These are phyloP conservation scores for Callopanchax toddi DNA, from an alignment of 2,113 vertebrate species.

Conservation along the genomic window DNA sequence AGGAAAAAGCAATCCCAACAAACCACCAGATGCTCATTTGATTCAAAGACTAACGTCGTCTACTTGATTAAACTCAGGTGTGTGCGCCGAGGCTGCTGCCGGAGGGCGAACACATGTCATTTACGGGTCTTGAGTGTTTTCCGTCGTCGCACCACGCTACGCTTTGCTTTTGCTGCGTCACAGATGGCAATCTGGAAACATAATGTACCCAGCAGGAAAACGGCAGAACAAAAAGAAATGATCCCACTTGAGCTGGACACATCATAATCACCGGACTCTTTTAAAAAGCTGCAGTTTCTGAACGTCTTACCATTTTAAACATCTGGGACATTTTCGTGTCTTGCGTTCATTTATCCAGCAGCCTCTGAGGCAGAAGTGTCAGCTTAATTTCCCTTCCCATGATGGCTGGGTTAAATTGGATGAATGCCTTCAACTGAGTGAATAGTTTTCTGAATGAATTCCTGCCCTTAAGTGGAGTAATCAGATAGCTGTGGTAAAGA, in stretches of 20 bases:
- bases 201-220: not conserved
- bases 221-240: not conserved
- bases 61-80: constrained; percentile 27
- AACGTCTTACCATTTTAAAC: not conserved
- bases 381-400: not conserved
- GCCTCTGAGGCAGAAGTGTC: not conserved
- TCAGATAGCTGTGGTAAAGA: not conserved
- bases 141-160: not conserved
- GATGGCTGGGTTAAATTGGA: not conserved
- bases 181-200: not conserved
- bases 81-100: constrained; percentile 12
- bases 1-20: constrained; percentile 8
- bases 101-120: constrained; percentile 20
- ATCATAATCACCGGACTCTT: not conserved
- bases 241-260: not conserved
- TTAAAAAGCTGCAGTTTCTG: not conserved
- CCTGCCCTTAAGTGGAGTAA: not conserved
- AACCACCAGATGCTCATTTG: constrained; percentile 32
- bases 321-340: not conserved
- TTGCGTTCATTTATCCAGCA: not conserved
- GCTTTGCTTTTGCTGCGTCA: not conserved
- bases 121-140: constrained; percentile 1
- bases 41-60: constrained; percentile 10
- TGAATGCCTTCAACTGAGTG: not conserved
- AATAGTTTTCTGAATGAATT: not conserved